phyloP scores from a whole-genome alignment of 2,888 invertebrate genomes.

The Rhogogaster chlorosoma region DNA sequence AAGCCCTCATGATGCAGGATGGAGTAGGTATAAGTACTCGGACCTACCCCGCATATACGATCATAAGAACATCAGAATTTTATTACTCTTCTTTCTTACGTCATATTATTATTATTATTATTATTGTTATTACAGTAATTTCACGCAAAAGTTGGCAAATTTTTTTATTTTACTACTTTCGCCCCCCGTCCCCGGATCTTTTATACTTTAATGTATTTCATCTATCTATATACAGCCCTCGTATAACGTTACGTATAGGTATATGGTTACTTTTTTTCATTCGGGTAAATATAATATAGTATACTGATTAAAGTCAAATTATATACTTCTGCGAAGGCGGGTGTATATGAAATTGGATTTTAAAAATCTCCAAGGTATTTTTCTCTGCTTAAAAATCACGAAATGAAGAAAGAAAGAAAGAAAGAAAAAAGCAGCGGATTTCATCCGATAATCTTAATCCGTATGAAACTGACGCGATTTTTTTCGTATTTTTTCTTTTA shows the following conservation, averaged over 20 bases:
- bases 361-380: not conserved
- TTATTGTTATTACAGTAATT: not conserved
- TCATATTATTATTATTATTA: not conserved
- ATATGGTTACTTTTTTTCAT: not conserved
- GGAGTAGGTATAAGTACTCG: not conserved
- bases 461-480: not conserved
- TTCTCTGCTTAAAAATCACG: not conserved
- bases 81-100: not conserved
- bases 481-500: not conserved
- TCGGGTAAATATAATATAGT: not conserved
- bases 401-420: not conserved
- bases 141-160: not conserved
- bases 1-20: not conserved
- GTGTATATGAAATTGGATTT: not conserved
- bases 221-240: not conserved
- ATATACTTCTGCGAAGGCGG: not conserved
- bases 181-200: not conserved
- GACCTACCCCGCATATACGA: not conserved
- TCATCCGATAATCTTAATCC: conserved; percentile 19
- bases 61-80: not conserved
- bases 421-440: not conserved
- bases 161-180: not conserved
- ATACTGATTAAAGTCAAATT: not conserved
- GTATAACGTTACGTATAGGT: not conserved
- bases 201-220: not conserved